Base-by-base conservation (phyloP, 2,113 vertebrate genomes). In the Phalacrocorax brasilianus region DNA sequence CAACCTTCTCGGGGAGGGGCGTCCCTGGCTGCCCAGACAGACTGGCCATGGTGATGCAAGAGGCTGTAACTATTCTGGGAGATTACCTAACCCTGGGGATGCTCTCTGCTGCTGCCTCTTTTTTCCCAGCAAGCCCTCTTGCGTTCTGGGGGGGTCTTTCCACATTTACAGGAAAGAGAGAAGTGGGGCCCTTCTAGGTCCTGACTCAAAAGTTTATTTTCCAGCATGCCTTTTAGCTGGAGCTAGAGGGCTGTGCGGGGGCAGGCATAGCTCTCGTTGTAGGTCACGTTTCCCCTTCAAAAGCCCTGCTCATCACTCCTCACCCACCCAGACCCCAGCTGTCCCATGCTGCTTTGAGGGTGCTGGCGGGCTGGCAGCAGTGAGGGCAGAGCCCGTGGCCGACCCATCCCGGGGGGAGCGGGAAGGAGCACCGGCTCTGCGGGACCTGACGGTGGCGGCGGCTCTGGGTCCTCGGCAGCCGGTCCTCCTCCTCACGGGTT, bases 361-460 rank as follows among this genome's bases (percentile, higher is more conserved):
- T 10, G 23, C 68, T 40, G 65, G 44, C 15, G 1, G 11, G 35
- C 23, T n/a, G 28, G 53, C 18, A 47, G 40, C 55, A 49, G 53
- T 0, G 7, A 23, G 30, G 28, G 58, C 26, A 47, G 45, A 5
- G 1, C 30, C 23, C 5, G 0, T 3, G 44, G 33, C 5, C 7
- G 11, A 23, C 42, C 42, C 5, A 3, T 56, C 59, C 70, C 5
- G 49, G 10, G n/a, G 76, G 12, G 14, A 47, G 38, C 1, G 3
- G n/a, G 79, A 62, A 28, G 47, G 38, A 52, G 49, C 47, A 11
- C 18, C 1, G 2, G 40, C 19, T 67, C 26, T 7, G 17, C 5
- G n/a, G 55, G 30, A 53, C 66, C 40, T 6, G 22, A 4, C 9
- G 2, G 1, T n/a, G 40, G 32, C 1, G 2, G 16, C 0, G 22